Evolutionary conservation across 1,140 invertebrate species (phyloP), one percentile per base, ranked within the genome.

Genomic region (Nylanderia fulva): DNA sequence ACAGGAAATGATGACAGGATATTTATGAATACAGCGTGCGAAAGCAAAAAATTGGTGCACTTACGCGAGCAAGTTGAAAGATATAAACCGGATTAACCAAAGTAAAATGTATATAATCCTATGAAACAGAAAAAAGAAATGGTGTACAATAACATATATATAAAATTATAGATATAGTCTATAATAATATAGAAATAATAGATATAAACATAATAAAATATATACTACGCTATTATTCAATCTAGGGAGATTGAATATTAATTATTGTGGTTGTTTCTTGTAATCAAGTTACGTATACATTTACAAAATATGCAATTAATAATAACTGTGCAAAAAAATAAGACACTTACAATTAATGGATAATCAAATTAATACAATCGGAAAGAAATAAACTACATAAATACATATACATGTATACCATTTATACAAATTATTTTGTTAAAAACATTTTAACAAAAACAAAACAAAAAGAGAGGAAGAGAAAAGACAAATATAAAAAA

Each of bases 91-190:
- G 13, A 48, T 77, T 91, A 91, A 75, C 75, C 87, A 91, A 91
- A 91, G 77, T 89, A 89, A 89, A 91, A 64, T 66, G 27, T 89
- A 86, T 89, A 91, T 74, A 87, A n/a, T 77, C 90, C 90, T 91
- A 68, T 21, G 71, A 63, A 58, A 74, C 74, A 69, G 21, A 80
- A 61, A 58, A 56, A 80, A 42, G n/a, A n/a, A n/a, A n/a, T n/a
- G n/a, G n/a, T n/a, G n/a, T n/a, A n/a, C n/a, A n/a, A 52, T 61
- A 52, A 71, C 6, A 66, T 69, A 52, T 48, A 71, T 61, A 48
- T 27, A 48, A 21, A 72, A 39, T 15, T n/a, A 11, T 54, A 36
- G 56, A 21, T 54, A 29, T 63, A 18, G n/a, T n/a, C n/a, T 33
- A 33, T 33, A 33, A 33, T 33, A 33, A 33, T 33, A 33, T 60